phyloP scores from a whole-genome alignment of 92 coral and sea anemone genomes.

The Epizoanthus illoricatus region DNA sequence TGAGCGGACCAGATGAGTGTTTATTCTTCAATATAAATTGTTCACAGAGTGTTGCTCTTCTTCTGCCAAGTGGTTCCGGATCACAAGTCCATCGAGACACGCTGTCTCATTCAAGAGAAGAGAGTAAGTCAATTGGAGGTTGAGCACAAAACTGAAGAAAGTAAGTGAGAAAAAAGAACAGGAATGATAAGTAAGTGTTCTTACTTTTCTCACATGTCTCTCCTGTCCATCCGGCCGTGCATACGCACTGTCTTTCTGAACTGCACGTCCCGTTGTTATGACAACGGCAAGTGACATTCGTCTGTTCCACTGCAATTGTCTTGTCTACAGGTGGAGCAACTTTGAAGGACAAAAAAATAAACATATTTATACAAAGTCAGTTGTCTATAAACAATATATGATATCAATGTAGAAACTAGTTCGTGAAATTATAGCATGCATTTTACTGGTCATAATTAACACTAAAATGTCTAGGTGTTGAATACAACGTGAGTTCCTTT shows the following conservation, averaged over 20 bases:
- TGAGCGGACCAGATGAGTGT: too few species aligned
- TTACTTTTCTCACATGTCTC: conserved; percentile 73
- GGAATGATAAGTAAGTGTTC: background rate
- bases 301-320: background rate
- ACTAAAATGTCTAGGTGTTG: too few species aligned
- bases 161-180: too few species aligned
- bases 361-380: background rate
- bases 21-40: too few species aligned
- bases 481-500: too few species aligned
- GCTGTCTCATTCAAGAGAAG: background rate
- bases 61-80: too few species aligned
- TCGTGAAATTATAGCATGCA: too few species aligned
- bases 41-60: too few species aligned
- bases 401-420: background rate
- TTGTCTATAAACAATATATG: background rate
- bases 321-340: background rate
- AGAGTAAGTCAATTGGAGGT: background rate
- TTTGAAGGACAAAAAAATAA: background rate
- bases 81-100: too few species aligned
- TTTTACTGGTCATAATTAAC: too few species aligned
- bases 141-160: too few species aligned
- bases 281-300: conserved; percentile 46
- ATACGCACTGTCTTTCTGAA: conserved; percentile 55
- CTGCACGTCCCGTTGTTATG: conserved; percentile 65
- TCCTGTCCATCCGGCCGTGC: conserved; percentile 78